Conservation (phyloP, 2,113 vertebrate species). For the Heterotilapia buettikoferi region DNA sequence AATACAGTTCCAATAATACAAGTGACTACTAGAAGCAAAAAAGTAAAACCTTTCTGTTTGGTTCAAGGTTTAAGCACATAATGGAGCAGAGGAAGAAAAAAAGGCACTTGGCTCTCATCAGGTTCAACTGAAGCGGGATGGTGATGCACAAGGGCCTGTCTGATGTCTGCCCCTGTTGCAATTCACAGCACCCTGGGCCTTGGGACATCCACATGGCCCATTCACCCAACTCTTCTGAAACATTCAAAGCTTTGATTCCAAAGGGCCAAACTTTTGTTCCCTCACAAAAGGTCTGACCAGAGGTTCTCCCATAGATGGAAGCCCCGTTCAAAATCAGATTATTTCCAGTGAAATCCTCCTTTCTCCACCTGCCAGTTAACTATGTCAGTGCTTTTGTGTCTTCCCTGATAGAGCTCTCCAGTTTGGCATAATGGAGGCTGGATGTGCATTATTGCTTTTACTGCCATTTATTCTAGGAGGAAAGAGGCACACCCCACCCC, state of each 20-base stretch:
- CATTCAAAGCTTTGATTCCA: conserved; percentile 75
- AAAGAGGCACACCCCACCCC: conserved; percentile 54
- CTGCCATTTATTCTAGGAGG: conserved; percentile 78
- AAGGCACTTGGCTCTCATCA: neutral
- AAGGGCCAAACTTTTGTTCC: conserved; percentile 77
- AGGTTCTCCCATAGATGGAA: conserved; percentile 74
- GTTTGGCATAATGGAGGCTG: conserved; percentile 79
- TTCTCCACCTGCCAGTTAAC: conserved; percentile 94
- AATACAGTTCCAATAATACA: neutral
- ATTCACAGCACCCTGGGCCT: conserved; percentile 47
- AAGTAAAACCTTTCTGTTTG: conserved; percentile 4
- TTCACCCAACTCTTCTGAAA: conserved; percentile 63
- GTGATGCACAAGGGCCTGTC: conserved; percentile 48
- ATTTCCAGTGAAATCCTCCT: conserved; percentile 87
- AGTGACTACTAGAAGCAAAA: neutral
- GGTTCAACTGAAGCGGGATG: conserved; percentile 2
- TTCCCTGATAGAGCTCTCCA: conserved; percentile 77
- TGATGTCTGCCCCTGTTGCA: conserved; percentile 58
- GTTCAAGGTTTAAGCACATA: conserved; percentile 30
- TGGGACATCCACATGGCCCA: conserved; percentile 72
- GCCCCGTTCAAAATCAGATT: conserved; percentile 88
- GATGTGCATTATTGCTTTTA: conserved; percentile 86
- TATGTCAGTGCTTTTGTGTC: conserved; percentile 84
- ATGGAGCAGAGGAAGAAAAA: neutral
- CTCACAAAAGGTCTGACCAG: conserved; percentile 73